Evolutionary conservation across 2,888 invertebrate species (phyloP), one percentile per base, ranked within the genome.

Genomic region (Trachelus tabidus): DNA sequence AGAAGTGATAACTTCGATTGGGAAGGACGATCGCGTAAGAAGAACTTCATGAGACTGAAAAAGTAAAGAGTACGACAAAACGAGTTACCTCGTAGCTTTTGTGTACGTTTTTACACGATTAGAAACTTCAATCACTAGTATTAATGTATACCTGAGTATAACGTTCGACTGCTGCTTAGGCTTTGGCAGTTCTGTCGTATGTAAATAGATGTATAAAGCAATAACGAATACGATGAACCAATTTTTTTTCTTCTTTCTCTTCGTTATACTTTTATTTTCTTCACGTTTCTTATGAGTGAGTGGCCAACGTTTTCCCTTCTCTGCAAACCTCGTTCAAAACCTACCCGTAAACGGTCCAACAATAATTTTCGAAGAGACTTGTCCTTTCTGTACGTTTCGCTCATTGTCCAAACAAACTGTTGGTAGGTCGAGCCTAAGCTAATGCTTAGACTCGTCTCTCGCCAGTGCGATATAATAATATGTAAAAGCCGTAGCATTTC

Each of bases 31-130:
- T 71, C 31, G 75, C 71, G 76, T 73, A 40, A 79, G 74, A 56
- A 56, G 79, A 76, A 79, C 76, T 79, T 76, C 69, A 79, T 76
- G 76, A 79, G 75, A 82, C 76, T 78, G 76, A 79, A 76, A 73
- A 76, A 56, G 75, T 79, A 79, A 80, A 79, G 79, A 80, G 82
- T 89, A 89, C 89, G 89, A 90, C 87, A 89, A 89, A 86, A 86
- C 88, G 88, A 90, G 89, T 87, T 87, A 86, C 84, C 87, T 89
- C 87, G 88, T 87, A 88, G 88, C 89, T 89, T 89, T 86, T 87
- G 88, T 89, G 87, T 89, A 88, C 88, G 84, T 87, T 88, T 87
- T 90, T 89, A 85, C 85, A 82, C 84, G 80, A 77, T 79, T 75
- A 79, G 37, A 80, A 79, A 79, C 75, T 76, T 56, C 33, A 74